These are phyloP conservation scores for Metopia argyrocephala DNA, from an alignment of 2,888 invertebrate genomes.

Conservation along the genomic window DNA sequence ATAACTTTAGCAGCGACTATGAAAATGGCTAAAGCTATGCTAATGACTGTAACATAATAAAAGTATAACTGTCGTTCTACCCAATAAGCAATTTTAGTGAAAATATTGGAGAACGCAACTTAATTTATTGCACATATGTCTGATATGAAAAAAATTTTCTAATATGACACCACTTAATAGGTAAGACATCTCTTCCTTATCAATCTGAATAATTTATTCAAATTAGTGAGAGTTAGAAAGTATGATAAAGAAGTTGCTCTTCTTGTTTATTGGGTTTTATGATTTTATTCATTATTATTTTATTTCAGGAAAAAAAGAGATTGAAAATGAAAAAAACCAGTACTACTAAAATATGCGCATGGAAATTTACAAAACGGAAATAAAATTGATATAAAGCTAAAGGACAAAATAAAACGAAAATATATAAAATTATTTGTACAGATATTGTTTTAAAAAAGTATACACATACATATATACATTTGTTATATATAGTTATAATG, in stretches of 20 bases:
- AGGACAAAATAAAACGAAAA: constrained; percentile 37
- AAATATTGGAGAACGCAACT: no score
- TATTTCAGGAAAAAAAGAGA: neutral
- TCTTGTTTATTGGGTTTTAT: constrained; percentile 26
- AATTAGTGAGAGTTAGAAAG: no score
- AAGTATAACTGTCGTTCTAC: neutral
- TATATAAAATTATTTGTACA: constrained; percentile 36
- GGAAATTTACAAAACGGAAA: constrained; percentile 45
- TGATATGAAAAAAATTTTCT: no score
- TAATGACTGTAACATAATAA: neutral
- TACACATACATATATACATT: neutral
- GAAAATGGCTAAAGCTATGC: neutral
- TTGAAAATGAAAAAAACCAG: neutral
- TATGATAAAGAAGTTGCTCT: no score
- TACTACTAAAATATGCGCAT: constrained; percentile 45
- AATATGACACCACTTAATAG: no score
- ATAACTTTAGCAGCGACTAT: constrained; percentile 18
- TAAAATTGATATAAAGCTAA: constrained; percentile 45
- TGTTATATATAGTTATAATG: no score
- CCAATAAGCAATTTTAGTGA: constrained; percentile 39
- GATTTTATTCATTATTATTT: constrained; percentile 14
- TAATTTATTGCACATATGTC: no score
- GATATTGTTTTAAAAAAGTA: no score
- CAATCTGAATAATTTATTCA: no score
- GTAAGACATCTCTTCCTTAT: no score